A percentile compares a stretch with the other conserved stretches of the same genome.
Conservation (phyloP, 64 coral and sea anemone genomes). For the Anthopleura sola region DNA sequence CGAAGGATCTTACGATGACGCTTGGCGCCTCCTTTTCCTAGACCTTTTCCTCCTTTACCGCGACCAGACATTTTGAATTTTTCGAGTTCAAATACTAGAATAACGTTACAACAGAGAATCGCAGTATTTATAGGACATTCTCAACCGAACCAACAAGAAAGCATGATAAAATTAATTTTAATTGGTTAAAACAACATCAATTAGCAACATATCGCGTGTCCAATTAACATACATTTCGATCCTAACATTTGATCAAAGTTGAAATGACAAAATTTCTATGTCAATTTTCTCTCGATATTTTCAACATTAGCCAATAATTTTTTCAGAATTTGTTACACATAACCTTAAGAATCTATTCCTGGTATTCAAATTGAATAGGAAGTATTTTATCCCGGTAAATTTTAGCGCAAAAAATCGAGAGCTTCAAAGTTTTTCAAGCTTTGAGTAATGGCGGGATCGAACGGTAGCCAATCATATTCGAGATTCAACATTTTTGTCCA, state of each 20-base stretch:
- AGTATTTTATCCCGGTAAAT: too few relatives aligned
- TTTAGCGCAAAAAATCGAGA: background rate
- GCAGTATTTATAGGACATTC: background rate
- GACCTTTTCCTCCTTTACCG: constrained; percentile 60
- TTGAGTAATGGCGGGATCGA: background rate
- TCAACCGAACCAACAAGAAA: background rate
- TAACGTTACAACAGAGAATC: background rate
- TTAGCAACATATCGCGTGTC: background rate
- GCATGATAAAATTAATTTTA: background rate
- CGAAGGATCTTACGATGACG: constrained; percentile 59
- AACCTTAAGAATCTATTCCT: background rate
- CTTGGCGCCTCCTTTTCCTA: constrained; percentile 66
- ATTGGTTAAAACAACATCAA: background rate
- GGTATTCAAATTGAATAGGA: background rate
- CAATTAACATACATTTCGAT: background rate
- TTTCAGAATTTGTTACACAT: background rate
- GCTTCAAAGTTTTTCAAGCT: background rate
- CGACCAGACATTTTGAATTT: constrained; percentile 35
- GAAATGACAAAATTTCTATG: background rate
- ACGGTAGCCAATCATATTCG: background rate
- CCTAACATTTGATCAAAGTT: background rate
- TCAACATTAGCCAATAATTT: background rate
- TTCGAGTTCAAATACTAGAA: background rate
- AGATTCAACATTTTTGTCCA: background rate
- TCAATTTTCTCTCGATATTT: background rate